These are phyloP conservation scores for Spisula subtruncata DNA, from an alignment of 2,888 invertebrate species.

Conservation along the genomic window DNA sequence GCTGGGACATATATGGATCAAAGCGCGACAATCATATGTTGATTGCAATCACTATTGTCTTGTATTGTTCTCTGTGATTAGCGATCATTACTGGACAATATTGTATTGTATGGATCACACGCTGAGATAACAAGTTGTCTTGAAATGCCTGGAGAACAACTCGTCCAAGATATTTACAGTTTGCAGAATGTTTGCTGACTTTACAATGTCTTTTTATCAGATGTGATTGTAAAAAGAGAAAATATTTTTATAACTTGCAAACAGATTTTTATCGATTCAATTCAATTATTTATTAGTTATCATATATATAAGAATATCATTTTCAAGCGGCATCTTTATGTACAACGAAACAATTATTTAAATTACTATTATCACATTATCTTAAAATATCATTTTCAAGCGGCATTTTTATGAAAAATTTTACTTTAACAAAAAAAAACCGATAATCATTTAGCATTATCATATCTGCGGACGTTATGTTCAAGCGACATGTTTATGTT, in stretches of 20 bases:
- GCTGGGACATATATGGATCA: neutral
- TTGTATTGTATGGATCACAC: neutral
- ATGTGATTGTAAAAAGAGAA: neutral
- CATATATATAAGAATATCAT: neutral
- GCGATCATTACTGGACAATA: constrained; percentile 10
- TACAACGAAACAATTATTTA: neutral
- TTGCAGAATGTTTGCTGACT: neutral
- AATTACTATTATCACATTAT: neutral
- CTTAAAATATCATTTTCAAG: neutral
- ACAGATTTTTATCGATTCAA: neutral
- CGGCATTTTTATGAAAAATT: too few species aligned
- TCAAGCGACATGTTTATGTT: neutral
- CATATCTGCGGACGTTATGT: neutral
- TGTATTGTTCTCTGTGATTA: neutral
- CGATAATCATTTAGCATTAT: neutral
- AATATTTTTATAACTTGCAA: neutral
- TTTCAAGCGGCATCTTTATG: neutral
- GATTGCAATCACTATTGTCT: constrained; percentile 10
- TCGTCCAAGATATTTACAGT: neutral
- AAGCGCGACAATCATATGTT: neutral
- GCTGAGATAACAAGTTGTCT: neutral
- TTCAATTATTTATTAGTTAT: neutral
- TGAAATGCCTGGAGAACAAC: neutral
- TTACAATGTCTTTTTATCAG: neutral
- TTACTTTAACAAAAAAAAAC: too few species aligned